Percentiles rank a stretch among this genome's conserved stretches.
These are phyloP conservation scores for Pelobates cultripes DNA, from an alignment of 2,797 vertebrate genomes.

Conservation along the genomic window DNA sequence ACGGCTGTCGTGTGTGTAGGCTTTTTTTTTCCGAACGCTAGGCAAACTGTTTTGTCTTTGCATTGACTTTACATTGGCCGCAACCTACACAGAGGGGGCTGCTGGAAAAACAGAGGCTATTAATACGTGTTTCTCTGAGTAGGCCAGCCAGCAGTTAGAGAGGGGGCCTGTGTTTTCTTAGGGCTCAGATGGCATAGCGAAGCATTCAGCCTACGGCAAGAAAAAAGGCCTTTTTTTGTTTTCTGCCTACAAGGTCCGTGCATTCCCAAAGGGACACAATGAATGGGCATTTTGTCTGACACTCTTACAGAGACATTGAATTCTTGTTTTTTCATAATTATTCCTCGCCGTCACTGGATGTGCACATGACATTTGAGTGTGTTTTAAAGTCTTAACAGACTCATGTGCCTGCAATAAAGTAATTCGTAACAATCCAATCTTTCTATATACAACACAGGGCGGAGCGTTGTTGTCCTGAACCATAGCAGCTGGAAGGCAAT, in stretches of 20 bases:
- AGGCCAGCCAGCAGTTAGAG: slow-evolving; percentile 86
- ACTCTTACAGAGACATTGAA: slow-evolving; percentile 81
- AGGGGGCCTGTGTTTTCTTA: slow-evolving; percentile 96
- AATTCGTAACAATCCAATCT: slow-evolving; percentile 83
- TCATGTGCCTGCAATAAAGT: slow-evolving; percentile 91
- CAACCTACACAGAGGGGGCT: slow-evolving; percentile 81
- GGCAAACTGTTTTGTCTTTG: slow-evolving; percentile 99
- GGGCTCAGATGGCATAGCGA: slow-evolving; percentile 96
- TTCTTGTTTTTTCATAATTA: slow-evolving; percentile 86
- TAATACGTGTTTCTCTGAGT: slow-evolving; percentile 92
- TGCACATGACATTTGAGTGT: slow-evolving; percentile 88
- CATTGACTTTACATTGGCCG: slow-evolving; percentile 85
- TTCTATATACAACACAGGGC: slow-evolving; percentile 88
- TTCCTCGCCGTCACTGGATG: slow-evolving; percentile 82
- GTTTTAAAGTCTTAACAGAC: slow-evolving; percentile 86
- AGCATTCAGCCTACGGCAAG: slow-evolving; percentile 92
- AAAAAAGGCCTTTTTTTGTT: slow-evolving; percentile 96
- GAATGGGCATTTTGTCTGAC: slow-evolving; percentile 91
- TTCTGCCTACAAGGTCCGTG: slow-evolving; percentile 85
- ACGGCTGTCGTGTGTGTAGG: slow-evolving; percentile 74
- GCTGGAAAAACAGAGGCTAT: slow-evolving; percentile 78
- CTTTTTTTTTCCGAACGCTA: slow-evolving; percentile 79
- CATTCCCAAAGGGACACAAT: slow-evolving; percentile 93
- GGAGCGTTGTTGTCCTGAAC: slow-evolving; percentile 86
- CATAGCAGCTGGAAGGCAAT: slow-evolving; percentile 89